Conservation (phyloP, 53 echinoderm and acorn worm species). For the Mesocentrotus franciscanus region DNA sequence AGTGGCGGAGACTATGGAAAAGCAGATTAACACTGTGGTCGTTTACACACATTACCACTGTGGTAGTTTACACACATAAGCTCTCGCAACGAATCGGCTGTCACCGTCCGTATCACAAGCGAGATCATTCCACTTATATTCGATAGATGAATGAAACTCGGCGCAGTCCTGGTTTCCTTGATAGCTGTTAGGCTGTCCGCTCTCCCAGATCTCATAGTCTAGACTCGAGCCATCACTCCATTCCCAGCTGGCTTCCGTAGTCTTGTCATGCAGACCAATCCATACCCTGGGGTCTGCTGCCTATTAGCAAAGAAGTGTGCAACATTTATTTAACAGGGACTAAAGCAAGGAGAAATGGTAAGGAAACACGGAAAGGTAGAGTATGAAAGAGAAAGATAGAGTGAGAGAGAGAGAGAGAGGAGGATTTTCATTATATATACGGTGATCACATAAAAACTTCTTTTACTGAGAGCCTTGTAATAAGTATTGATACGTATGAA, state of each 20-base stretch:
- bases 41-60: slow-evolving; percentile 3
- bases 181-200: slow-evolving; percentile 12
- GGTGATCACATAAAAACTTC: too few relatives aligned
- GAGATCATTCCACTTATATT: slow-evolving; percentile 9
- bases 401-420: not conserved
- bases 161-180: slow-evolving; percentile 23
- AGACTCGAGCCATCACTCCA: slow-evolving; percentile 41
- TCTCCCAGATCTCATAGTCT: not conserved
- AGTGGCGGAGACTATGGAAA: too few relatives aligned
- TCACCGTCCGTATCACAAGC: not conserved
- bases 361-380: not conserved
- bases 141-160: not conserved
- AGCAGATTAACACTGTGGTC: too few relatives aligned
- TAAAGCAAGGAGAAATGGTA: not conserved
- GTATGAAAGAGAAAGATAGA: not conserved
- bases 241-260: not conserved
- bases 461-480: too few relatives aligned
- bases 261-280: slow-evolving; percentile 59
- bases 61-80: slow-evolving; percentile 42
- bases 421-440: too few relatives aligned
- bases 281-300: not conserved
- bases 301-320: not conserved
- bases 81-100: not conserved
- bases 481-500: too few relatives aligned
- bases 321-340: too few relatives aligned